Evolutionary conservation across 2,888 invertebrate genomes (phyloP), one percentile per base, ranked within the genome.

Genomic region (Drosophila tanythrix): DNA sequence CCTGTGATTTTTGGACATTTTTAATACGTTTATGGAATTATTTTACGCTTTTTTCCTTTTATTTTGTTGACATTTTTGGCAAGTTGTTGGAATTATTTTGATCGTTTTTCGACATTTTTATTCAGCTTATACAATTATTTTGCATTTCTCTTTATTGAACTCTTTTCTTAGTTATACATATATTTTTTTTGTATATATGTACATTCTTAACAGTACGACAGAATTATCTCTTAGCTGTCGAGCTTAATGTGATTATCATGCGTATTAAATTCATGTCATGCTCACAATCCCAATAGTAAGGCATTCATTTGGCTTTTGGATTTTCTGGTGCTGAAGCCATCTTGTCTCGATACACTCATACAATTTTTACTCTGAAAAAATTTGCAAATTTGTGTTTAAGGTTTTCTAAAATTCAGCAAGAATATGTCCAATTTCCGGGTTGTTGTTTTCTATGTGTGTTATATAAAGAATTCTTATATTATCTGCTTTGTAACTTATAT

Each of bases 241-340:
- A 43, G 31, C 57, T 57, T 15, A 57, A 43, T 29, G 21, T 15
- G 57, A 40, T 57, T 57, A 43, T 57, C 43, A 31, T 21, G 40
- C 21, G 43, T 21, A 43, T 40, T 57, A 21, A 40, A 29, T 40
- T 56, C 8, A 29, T 40, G 56, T 40, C n/a, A 38, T 40, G n/a
- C 38, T 38, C 8, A 5, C n/a, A 57, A 40, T 29, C 40, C 15
- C 21, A 21, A 40, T 40, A 15, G 15, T 43, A 3, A 25, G 18
- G 15, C 31, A 31, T 57, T 21, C 8, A 57, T 57, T 57, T 57
- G 56, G 29, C 29, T 29, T 40, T 52, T 8, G 31, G 52, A 11
- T n/a, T 40, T 31, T 3, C 21, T 29, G 10, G 18, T n/a, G 36
- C 8, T n/a, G 15, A 0, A 15, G 55, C 38, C n/a, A n/a, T 8